Percentiles rank a stretch among this genome's conserved stretches.
Conservation (phyloP, 2,888 invertebrate genomes). For the Operophtera brumata region DNA sequence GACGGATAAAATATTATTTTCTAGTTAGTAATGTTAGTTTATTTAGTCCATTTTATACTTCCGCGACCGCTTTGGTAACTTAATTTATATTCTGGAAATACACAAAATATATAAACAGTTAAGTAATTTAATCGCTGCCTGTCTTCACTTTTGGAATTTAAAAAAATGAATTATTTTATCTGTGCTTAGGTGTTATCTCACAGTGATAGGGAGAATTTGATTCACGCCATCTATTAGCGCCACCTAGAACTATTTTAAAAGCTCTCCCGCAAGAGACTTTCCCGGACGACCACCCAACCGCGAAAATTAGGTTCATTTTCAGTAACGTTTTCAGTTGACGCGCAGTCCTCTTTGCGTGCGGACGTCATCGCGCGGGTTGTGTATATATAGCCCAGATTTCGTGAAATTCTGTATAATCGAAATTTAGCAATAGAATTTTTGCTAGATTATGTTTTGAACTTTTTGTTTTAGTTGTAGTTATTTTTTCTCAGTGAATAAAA, state of each 20-base stretch:
- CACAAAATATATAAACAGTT: no score
- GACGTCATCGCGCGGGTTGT: slow-evolving; percentile 31
- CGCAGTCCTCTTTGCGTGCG: slow-evolving; percentile 41
- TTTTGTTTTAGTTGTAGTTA: slow-evolving; percentile 18
- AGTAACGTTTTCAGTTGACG: slow-evolving; percentile 60
- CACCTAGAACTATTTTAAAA: slow-evolving; percentile 36
- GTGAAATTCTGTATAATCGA: slow-evolving; percentile 30
- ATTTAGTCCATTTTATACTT: slow-evolving; percentile 11
- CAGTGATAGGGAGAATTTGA: slow-evolving; percentile 6
- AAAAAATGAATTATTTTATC: no score
- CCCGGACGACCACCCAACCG: slow-evolving; percentile 48
- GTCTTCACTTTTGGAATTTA: no score
- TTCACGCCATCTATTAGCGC: slow-evolving; percentile 47
- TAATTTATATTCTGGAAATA: no score
- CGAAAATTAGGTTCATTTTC: slow-evolving; percentile 67
- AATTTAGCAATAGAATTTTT: no score
- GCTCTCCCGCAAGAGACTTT: slow-evolving; percentile 47
- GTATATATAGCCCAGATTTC: slow-evolving; percentile 18
- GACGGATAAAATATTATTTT: slow-evolving; percentile 38
- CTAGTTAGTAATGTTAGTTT: slow-evolving; percentile 37
- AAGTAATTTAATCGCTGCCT: no score
- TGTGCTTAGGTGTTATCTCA: no score
- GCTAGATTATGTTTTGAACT: not conserved
- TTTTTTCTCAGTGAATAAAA: not conserved
- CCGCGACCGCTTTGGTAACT: no score